Conservation (phyloP, 2,888 invertebrate species). For the Rhingia rostrata region DNA sequence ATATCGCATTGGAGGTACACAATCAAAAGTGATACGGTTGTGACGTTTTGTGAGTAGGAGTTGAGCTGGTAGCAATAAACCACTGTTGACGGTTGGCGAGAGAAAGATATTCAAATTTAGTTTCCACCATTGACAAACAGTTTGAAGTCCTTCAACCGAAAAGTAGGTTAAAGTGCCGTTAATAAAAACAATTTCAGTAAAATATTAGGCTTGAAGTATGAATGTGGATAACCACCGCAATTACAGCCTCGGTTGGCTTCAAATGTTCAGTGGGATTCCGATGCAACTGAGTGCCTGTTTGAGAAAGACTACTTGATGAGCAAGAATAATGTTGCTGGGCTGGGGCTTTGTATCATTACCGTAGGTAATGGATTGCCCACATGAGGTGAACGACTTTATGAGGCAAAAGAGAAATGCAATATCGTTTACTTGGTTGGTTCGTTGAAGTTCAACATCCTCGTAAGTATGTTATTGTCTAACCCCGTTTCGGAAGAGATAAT, state of each 20-base stretch:
- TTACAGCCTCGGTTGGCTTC: constrained; percentile 6
- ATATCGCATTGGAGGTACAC: background rate
- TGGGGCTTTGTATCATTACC: constrained; percentile 1
- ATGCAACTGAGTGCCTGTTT: background rate
- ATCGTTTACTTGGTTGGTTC: too few relatives aligned
- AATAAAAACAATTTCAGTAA: background rate
- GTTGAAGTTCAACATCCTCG: too few relatives aligned
- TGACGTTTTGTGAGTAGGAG: background rate
- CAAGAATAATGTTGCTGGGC: background rate
- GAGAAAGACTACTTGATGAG: background rate
- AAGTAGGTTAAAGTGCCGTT: constrained; percentile 5
- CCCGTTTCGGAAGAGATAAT: too few relatives aligned
- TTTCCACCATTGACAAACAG: background rate
- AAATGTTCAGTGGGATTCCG: background rate
- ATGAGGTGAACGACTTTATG: constrained; percentile 18
- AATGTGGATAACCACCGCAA: background rate
- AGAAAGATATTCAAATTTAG: background rate
- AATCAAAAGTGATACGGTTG: constrained; percentile 13
- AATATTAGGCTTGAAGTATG: background rate
- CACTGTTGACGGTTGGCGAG: too few relatives aligned
- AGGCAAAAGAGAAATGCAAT: too few relatives aligned
- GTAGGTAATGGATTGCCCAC: constrained; percentile 22
- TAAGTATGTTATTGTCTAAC: too few relatives aligned
- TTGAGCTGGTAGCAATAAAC: background rate
- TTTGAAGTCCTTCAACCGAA: constrained; percentile 15